Conservation (phyloP, 2,888 invertebrate species). For the Strigamia crassipes region DNA sequence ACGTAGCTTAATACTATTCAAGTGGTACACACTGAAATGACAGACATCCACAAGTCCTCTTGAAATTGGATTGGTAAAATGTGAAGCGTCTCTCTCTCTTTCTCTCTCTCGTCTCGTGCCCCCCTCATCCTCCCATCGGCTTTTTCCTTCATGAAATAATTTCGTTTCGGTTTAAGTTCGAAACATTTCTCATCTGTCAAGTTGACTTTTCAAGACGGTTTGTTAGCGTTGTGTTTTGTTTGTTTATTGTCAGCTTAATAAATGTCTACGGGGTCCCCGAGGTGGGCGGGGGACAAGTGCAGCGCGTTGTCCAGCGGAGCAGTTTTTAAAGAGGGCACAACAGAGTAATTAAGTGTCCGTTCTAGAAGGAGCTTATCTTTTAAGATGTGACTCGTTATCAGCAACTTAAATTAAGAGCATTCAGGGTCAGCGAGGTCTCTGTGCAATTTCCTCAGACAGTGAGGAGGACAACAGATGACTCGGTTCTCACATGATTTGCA, state of each 20-base stretch:
- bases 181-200: constrained; percentile 7
- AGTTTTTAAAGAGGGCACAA: constrained; percentile 1
- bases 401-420: constrained; percentile 1
- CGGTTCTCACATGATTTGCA: not conserved
- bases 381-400: constrained; percentile 10
- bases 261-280: not conserved
- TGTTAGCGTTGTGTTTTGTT: not conserved
- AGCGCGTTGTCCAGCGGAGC: not conserved
- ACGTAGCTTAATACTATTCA: not conserved
- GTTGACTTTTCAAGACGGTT: not conserved
- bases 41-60: not conserved
- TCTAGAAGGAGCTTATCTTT: not conserved
- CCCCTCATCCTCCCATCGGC: not conserved
- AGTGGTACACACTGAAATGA: not conserved
- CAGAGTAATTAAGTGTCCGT: constrained; percentile 29
- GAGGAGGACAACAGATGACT: constrained; percentile 6
- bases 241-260: not conserved
- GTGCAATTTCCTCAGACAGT: constrained; percentile 10
- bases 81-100: not conserved
- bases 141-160: not conserved
- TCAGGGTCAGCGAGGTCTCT: not conserved
- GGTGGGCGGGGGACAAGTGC: not conserved
- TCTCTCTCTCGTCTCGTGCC: not conserved
- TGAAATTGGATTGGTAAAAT: not conserved
- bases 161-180: constrained; percentile 2